A percentile compares a stretch with the other conserved stretches of the same genome.
Evolutionary conservation across 30 jellyfish, hydroid and myxozoan species (phyloP).

Genomic region (Aurelia sp.): DNA sequence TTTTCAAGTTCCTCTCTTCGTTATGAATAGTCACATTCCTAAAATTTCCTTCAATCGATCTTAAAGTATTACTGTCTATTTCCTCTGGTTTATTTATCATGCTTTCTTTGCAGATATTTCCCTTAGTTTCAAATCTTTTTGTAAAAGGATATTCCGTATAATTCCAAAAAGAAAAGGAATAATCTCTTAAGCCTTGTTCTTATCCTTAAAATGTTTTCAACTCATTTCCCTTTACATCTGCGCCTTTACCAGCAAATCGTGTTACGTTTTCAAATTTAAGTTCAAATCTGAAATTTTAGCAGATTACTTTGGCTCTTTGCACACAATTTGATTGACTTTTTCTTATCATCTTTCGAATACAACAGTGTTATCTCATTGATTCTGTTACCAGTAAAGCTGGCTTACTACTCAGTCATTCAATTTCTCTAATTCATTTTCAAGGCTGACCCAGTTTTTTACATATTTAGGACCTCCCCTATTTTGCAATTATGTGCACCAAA

Average conservation of each 20-base stretch:
- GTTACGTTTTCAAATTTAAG: background rate
- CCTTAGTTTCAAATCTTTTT: too few relatives aligned
- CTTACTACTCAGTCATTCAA: background rate
- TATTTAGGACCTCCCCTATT: too few relatives aligned
- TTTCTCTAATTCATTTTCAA: background rate
- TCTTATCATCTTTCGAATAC: background rate
- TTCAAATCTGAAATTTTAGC: background rate
- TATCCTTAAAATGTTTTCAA: background rate
- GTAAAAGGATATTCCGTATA: too few relatives aligned
- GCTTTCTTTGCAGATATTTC: too few relatives aligned
- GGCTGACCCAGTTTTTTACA: background rate
- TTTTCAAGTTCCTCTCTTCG: background rate
- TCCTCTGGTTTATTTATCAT: too few relatives aligned
- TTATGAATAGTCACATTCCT: too few relatives aligned
- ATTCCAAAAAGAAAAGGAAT: too few relatives aligned
- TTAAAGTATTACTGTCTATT: too few relatives aligned
- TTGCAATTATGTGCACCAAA: too few relatives aligned
- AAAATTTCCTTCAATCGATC: too few relatives aligned
- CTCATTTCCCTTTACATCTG: background rate
- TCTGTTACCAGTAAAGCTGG: background rate
- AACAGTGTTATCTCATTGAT: background rate
- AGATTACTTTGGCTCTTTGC: background rate
- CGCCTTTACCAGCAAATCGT: background rate
- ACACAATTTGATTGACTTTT: background rate
- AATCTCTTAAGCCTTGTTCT: too few relatives aligned